Evolutionary conservation across 2,113 vertebrate species (phyloP), one percentile per base, ranked within the genome.

Genomic region (Tachysurus vachellii): DNA sequence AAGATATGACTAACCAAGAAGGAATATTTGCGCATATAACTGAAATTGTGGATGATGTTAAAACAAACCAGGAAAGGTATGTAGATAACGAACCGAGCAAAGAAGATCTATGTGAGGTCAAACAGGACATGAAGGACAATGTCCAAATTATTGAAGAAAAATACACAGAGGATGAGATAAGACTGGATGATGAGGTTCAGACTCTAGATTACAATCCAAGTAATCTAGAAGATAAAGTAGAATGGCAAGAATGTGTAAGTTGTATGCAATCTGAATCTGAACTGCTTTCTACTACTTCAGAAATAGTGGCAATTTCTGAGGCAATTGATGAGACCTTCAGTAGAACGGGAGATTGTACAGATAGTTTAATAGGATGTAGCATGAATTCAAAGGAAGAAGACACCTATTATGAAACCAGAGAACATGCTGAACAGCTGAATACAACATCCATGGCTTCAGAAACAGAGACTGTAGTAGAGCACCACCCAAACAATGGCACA

Each of bases 231-330:
- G 53, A 75, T 14, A 31, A 73, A 10, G 59, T 66, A 12, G 26
- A 59, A 21, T 14, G 47, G 7, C 5, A 47, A 80, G 64, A 61
- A 82, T 28, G 2, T 13, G 11, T 57, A 57, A 36, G 14, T 8
- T 44, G 62, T 85, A 64, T 42, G 53, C 68, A 77, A 3, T 66
- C 31, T 53, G 64, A 88, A 66, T 86, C 88, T 73, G 80, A 89
- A 79, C 23, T 36, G 0, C 28, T 31, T 83, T 70, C 57, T 57
- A 36, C n/a, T 66, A 47, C 23, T 56, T 84, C 75, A 28, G 84
- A 82, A 77, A 71, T 3, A 61, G 28, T 79, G 21, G 17, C 16
- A 79, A 8, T 53, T 56, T 84, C 19, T 73, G 75, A 73, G 47
- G 3, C 79, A 23, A 85, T 19, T 80, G 36, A 57, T 75, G 28